A percentile compares a stretch with the other conserved stretches of the same genome.
phyloP scores from a whole-genome alignment of 2,888 invertebrate species.

The Aquatica leii region DNA sequence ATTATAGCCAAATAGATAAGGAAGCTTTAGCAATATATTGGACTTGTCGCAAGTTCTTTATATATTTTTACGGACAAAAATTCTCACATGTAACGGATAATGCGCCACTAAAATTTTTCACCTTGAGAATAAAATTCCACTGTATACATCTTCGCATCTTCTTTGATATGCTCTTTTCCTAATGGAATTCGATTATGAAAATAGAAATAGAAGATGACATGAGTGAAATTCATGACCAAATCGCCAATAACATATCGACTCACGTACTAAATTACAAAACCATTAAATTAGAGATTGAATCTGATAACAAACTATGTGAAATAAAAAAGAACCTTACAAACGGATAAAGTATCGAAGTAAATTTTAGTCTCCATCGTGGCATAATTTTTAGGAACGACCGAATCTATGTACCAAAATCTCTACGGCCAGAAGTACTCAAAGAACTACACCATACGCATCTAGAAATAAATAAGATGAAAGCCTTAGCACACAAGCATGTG shows the following conservation, averaged over 20 bases:
- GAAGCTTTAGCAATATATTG: background rate
- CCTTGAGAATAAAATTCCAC: background rate
- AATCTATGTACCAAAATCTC: background rate
- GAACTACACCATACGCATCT: background rate
- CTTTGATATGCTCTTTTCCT: slow-evolving; percentile 1
- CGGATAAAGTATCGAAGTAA: background rate
- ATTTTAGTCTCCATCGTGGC: background rate
- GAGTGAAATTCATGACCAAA: background rate
- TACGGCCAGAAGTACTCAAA: background rate
- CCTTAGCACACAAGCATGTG: background rate
- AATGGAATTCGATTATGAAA: slow-evolving; percentile 2
- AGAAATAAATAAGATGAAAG: background rate
- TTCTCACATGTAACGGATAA: background rate
- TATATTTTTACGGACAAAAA: background rate
- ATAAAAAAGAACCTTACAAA: background rate
- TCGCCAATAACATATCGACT: background rate
- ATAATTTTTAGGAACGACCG: background rate
- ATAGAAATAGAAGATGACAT: background rate
- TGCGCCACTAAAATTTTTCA: background rate
- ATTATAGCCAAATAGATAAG: background rate
- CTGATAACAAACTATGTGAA: background rate
- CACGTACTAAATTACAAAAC: slow-evolving; percentile 1
- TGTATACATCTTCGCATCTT: background rate
- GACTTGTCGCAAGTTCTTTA: background rate
- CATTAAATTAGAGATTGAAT: background rate